Evolutionary conservation across 2,888 invertebrate genomes (phyloP), one percentile per base, ranked within the genome.

Genomic region (Lithodes maja): DNA sequence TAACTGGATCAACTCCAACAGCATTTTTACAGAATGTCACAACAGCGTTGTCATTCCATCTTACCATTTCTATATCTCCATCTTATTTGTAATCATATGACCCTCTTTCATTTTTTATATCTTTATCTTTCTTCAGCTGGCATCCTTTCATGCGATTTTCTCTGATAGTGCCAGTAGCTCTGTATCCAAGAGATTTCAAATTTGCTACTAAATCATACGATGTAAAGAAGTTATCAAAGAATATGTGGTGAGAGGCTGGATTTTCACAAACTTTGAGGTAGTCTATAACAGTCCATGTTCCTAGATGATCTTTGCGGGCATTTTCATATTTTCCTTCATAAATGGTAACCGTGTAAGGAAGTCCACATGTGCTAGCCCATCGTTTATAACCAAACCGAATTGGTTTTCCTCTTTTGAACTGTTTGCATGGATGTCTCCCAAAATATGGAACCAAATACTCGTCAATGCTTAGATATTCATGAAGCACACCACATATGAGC

Each of bases 381-480:
- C 69, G 69, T 82, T 68, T 69, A 5, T 54, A 82, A 52, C 84
- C 61, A n/a, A 83, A 83, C 54, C 71, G 17, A 1, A 83, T 71
- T 2, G 83, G 83, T 17, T 83, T 83, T 15, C 83, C 74, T 83
- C 83, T 52, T 9, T 71, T 75, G 49, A 75, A 75, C 5, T 75
- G 75, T 33, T 74, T 77, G 33, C 61, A 84, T 75, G 33, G 75
- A 74, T 84, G 84, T 7, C 55, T 84, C 5, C 75, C 84, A 84
- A 55, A 84, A 77, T 84, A 84, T 2, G 84, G 84, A 9, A 77
- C 75, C 55, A 84, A 77, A 9, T 49, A 77, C 77, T 77, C 84
- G 55, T 77, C 75, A 12, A 77, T 84, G 61, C 75, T 84, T 1
- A 84, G 84, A 33, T 84, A 1, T 75, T 84, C 84, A 75, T 84